Base-by-base conservation (phyloP, 2,113 vertebrate genomes). In the Peromyscus leucopus region DNA sequence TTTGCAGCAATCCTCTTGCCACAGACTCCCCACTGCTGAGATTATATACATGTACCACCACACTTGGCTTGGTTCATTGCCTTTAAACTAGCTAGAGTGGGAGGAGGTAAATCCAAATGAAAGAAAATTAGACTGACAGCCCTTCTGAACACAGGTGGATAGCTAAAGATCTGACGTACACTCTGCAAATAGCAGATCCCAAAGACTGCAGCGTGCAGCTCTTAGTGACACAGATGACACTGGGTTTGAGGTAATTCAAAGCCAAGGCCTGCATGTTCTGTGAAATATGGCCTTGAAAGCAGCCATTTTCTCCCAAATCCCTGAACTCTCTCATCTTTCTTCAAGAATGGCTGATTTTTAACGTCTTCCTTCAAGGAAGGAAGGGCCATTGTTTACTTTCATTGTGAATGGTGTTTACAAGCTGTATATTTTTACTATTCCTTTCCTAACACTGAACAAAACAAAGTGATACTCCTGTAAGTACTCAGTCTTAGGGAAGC, bases 251-350 rank as follows among this genome's bases (percentile, higher is more conserved):
- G 90, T 89, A 94, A 94, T 91, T 92, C 95, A 94, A 93, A 97
- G 46, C 39, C 69, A 92, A 78, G 65, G 28, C 67, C 91, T 15
- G 26, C 31, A 51, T 85, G 90, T 26, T 79, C 93, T 55, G 28
- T 97, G 90, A 97, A 92, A 95, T 92, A 96, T 1, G 12, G 51
- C 88, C 97, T 96, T 85, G 57, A 93, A 97, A 97, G 74, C 88
- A 95, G 72, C 78, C 93, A 93, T 96, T 96, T 98, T 90, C 94
- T 90, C 92, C 76, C 71, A 93, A 94, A 96, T 63, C 65, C 19
- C 10, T 48, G 65, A 74, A 89, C 36, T 93, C 79, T 94, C 83
- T 90, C 82, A 97, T 92, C 93, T 96, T 97, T 95, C 92, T 89
- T 95, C 75, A 95, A 94, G 97, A 95, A 94, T 93, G 72, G 80